phyloP scores from a whole-genome alignment of 2,797 vertebrate genomes.

The Nyctalus aviator region DNA sequence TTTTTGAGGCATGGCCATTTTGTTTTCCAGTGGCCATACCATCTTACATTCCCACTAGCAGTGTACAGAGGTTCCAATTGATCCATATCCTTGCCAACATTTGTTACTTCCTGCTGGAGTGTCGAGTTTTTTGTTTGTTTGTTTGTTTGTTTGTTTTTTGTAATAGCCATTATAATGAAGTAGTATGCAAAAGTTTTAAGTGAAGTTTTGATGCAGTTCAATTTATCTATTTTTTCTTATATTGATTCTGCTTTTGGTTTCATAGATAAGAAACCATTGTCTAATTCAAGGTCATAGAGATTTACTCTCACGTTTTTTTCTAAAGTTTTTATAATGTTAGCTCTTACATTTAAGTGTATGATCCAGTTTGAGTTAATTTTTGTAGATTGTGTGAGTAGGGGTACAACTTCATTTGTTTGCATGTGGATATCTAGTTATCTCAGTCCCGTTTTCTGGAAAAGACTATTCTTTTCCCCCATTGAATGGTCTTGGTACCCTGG shows the following conservation, averaged over 20 bases:
- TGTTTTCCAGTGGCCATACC: background rate
- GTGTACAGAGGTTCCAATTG: background rate
- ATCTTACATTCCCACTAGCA: constrained; percentile 1
- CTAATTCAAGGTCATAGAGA: constrained; percentile 31
- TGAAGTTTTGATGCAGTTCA: constrained; percentile 44
- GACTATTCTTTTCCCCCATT: background rate
- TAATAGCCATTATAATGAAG: constrained; percentile 13
- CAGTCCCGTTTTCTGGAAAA: constrained; percentile 25
- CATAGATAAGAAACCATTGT: constrained; percentile 31
- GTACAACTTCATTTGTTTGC: background rate
- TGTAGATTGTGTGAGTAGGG: background rate
- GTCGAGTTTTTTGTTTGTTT: background rate
- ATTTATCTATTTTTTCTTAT: background rate
- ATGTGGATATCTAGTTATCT: background rate
- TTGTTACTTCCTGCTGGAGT: constrained; percentile 4
- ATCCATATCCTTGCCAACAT: background rate
- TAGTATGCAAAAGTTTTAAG: constrained; percentile 48
- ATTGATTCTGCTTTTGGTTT: constrained; percentile 43
- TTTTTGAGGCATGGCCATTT: background rate
- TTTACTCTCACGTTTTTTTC: background rate
- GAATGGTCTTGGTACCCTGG: background rate
- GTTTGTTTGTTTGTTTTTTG: background rate
- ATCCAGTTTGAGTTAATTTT: constrained; percentile 50
- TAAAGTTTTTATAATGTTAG: constrained; percentile 26
- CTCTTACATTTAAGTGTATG: background rate